Evolutionary conservation across 2,888 invertebrate genomes (phyloP), one percentile per base, ranked within the genome.

Genomic region (Noctua pronuba): DNA sequence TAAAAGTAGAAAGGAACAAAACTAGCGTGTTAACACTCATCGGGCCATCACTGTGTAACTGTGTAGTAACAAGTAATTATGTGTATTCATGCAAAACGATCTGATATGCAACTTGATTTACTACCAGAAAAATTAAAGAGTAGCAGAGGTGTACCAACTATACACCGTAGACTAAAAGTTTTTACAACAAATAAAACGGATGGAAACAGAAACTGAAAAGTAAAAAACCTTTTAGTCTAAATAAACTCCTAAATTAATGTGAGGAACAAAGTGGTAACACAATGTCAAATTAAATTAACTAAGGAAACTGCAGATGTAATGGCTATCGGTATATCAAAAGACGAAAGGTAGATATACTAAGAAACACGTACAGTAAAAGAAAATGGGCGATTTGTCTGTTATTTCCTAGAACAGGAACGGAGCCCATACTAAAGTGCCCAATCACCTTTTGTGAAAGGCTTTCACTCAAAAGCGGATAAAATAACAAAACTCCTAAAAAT

Each of bases 71-170:
- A 80, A 76, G 44, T 71, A 76, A 75, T 74, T 84, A 73, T 68
- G 72, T 75, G 80, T 74, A 77, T 85, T 85, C 83, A 85, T 80
- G 85, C 80, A 80, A 80, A 79, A 73, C 76, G 69, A 77, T 82
- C 79, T 75, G 75, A 77, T 83, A 52, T 68, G 35, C 24, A 75
- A 68, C 55, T 46, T 71, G 49, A 55, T 60, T 72, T 46, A 76
- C 58, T 72, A 62, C 46, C 58, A 38, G 31, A 72, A 60, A 70
- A 67, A 28, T 41, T 13, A n/a, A 24, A 41, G n/a, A 31, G 18
- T 28, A 28, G 10, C 8, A 62, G 75, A 31, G 18, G 21, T 38
- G n/a, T 65, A 41, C 16, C 16, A 64, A 28, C 24, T 18, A 21
- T 21, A 5, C 18, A 52, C 4, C 5, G 11, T 71, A n/a, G 13